A percentile compares a stretch with the other conserved stretches of the same genome.
Conservation (phyloP, 2,797 vertebrate species). For the Brotula barbata region DNA sequence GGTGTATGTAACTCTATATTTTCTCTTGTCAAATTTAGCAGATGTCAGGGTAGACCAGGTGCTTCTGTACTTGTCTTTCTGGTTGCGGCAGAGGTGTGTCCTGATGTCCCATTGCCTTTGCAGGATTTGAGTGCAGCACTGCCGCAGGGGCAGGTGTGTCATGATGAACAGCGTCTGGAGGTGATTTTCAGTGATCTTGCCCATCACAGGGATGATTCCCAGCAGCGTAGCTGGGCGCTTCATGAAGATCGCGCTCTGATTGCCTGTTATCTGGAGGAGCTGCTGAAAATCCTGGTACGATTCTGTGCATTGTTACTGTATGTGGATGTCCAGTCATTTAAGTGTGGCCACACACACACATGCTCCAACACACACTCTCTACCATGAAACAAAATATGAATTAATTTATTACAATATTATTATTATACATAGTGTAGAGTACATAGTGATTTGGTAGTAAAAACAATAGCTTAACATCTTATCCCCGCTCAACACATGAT, state of each 20-base stretch:
- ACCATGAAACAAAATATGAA: too few species aligned
- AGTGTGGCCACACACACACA: neutral
- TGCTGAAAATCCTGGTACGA: constrained; percentile 93
- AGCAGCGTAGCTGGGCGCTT: constrained; percentile 98
- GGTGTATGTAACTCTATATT: neutral
- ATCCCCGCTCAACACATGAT: constrained; percentile 8
- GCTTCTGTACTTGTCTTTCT: constrained; percentile 21
- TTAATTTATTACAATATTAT: neutral
- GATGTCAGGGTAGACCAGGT: neutral
- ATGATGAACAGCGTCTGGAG: constrained; percentile 93
- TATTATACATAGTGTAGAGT: too few species aligned
- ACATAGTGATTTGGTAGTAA: too few species aligned
- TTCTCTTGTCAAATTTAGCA: neutral
- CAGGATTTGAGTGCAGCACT: constrained; percentile 85
- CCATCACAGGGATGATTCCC: constrained; percentile 90
- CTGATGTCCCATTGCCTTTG: constrained; percentile 1
- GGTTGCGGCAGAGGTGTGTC: constrained; percentile 15
- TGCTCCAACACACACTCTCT: too few species aligned
- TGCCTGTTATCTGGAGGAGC: constrained; percentile 94
- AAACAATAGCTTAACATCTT: too few species aligned
- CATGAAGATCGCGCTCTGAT: constrained; percentile 94
- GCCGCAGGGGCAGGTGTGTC: constrained; percentile 94
- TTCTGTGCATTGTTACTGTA: neutral
- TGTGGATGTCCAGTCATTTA: too few species aligned
- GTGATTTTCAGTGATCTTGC: constrained; percentile 94